phyloP scores from a whole-genome alignment of 2,797 vertebrate species.

The Dermochelys coriacea region DNA sequence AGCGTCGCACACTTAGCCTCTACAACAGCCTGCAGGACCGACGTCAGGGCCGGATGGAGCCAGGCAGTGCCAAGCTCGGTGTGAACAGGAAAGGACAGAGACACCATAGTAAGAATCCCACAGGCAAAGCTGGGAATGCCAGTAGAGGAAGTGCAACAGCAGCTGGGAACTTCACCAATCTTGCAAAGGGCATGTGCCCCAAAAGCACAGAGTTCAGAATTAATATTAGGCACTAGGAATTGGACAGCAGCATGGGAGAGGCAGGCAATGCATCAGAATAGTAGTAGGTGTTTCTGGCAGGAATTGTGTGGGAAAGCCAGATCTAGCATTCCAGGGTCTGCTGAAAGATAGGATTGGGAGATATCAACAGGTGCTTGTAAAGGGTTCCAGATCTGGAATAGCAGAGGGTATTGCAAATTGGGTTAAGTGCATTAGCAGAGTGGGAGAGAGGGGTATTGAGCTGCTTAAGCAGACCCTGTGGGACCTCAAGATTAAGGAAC shows the following conservation, averaged over 20 bases:
- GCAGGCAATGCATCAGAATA: background rate
- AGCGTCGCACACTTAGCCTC: slow-evolving; percentile 90
- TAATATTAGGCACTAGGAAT: fast-evolving
- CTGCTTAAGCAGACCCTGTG: background rate
- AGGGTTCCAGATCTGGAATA: background rate
- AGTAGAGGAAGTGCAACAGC: background rate
- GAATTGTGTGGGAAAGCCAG: background rate
- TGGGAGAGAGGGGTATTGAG: background rate
- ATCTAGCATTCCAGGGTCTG: background rate
- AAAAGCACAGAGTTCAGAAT: background rate
- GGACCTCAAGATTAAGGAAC: background rate
- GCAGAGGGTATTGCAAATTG: background rate
- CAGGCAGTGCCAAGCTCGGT: slow-evolving; percentile 54
- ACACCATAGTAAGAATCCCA: slow-evolving; percentile 78
- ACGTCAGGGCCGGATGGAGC: slow-evolving; percentile 76
- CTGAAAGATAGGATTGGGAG: background rate
- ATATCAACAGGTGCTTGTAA: background rate
- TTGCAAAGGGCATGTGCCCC: background rate
- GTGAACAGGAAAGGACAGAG: slow-evolving; percentile 65
- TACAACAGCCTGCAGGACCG: slow-evolving; percentile 90
- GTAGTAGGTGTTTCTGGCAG: background rate
- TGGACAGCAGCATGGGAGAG: background rate
- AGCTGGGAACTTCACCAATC: background rate
- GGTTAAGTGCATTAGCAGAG: background rate
- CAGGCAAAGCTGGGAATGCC: background rate